Percentiles rank a stretch among this genome's conserved stretches.
These are phyloP conservation scores for Ellobius talpinus DNA, from an alignment of 2,113 vertebrate species.

Conservation along the genomic window DNA sequence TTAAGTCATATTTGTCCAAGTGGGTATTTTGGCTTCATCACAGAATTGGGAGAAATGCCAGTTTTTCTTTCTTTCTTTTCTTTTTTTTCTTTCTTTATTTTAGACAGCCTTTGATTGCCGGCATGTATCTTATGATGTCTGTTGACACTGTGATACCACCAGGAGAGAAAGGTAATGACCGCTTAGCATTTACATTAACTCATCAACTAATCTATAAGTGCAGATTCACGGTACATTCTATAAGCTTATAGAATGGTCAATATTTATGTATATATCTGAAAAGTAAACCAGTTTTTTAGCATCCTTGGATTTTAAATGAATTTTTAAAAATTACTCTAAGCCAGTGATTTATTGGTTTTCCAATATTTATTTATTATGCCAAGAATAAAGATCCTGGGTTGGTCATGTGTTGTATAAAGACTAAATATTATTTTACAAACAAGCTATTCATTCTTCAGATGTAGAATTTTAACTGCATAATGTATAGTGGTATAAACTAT, in stretches of 20 bases:
- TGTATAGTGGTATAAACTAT: neutral
- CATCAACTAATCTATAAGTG: neutral
- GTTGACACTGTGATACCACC: slow-evolving; percentile 94
- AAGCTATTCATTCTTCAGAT: neutral
- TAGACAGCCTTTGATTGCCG: slow-evolving; percentile 97
- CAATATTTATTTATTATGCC: slow-evolving; percentile 14
- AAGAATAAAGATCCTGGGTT: neutral
- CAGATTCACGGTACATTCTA: neutral
- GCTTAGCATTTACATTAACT: neutral
- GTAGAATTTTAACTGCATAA: neutral
- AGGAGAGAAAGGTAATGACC: slow-evolving; percentile 91
- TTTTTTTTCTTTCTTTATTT: slow-evolving; percentile 69
- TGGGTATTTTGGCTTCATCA: neutral
- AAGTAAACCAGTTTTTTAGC: slow-evolving; percentile 43
- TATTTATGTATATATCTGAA: neutral
- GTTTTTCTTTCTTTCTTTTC: slow-evolving; percentile 67
- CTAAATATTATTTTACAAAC: slow-evolving; percentile 4
- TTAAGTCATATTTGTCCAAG: neutral
- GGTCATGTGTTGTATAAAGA: neutral
- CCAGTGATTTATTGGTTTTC: slow-evolving; percentile 48
- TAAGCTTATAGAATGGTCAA: slow-evolving; percentile 10
- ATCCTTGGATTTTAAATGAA: slow-evolving; percentile 34
- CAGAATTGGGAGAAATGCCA: slow-evolving; percentile 53
- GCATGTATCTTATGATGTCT: slow-evolving; percentile 98
- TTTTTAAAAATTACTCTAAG: slow-evolving; percentile 31